A percentile compares a stretch with the other conserved stretches of the same genome.
Conservation (phyloP, 53 echinoderm and acorn worm genomes). For the Holothuria leucospilota region DNA sequence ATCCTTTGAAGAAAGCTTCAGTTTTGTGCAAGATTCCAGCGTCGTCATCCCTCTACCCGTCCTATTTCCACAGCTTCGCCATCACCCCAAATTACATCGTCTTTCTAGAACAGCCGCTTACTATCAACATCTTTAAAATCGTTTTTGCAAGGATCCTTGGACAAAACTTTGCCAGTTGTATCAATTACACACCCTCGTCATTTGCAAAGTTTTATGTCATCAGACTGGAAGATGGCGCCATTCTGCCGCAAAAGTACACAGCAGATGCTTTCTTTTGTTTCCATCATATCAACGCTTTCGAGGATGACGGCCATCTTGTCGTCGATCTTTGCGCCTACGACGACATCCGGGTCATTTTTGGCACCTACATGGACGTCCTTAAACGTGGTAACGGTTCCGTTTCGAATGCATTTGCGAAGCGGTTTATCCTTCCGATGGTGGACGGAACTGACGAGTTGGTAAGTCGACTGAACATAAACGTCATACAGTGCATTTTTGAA, state of each 20-base stretch:
- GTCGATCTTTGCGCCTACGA: slow-evolving; percentile 65
- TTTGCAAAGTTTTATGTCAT: slow-evolving; percentile 65
- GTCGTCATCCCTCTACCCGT: slow-evolving; percentile 55
- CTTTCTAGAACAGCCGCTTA: slow-evolving; percentile 76
- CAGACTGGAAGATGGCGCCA: slow-evolving; percentile 65
- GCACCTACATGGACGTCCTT: slow-evolving; percentile 27
- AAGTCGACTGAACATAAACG: too few relatives aligned
- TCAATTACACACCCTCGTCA: slow-evolving; percentile 48
- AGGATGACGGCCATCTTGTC: slow-evolving; percentile 70
- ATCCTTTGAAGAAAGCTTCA: slow-evolving; percentile 29
- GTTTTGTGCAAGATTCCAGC: slow-evolving; percentile 66
- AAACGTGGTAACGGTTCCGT: background rate
- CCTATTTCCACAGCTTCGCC: slow-evolving; percentile 88
- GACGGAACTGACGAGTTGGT: too few relatives aligned
- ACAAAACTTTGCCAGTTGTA: slow-evolving; percentile 19
- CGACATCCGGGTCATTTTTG: slow-evolving; percentile 48
- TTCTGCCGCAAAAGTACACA: slow-evolving; percentile 46
- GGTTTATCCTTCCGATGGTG: slow-evolving; percentile 67
- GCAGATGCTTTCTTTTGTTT: slow-evolving; percentile 81
- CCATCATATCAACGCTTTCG: slow-evolving; percentile 83
- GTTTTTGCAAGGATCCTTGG: slow-evolving; percentile 15
- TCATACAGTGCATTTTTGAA: too few relatives aligned
- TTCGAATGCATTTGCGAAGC: slow-evolving; percentile 3
- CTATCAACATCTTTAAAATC: slow-evolving; percentile 55
- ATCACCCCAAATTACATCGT: slow-evolving; percentile 81